Evolutionary conservation across 2,113 vertebrate genomes (phyloP).

Genomic region (Saimiri boliviensis): DNA sequence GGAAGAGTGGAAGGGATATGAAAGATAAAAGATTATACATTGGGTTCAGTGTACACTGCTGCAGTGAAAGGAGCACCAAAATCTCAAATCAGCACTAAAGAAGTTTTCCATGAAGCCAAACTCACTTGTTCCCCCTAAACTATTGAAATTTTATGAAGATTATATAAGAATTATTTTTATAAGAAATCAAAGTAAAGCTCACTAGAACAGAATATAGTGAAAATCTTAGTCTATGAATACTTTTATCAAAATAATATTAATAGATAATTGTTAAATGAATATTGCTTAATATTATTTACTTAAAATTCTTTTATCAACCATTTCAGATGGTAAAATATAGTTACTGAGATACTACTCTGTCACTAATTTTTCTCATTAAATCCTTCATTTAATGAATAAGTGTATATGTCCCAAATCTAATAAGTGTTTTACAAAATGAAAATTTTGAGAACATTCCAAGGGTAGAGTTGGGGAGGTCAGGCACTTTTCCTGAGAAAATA

Average conservation of each 20-base stretch:
- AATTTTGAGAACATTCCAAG: background rate
- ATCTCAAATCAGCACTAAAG: no score
- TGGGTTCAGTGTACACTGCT: no score
- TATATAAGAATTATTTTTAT: background rate
- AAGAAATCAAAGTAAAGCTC: background rate
- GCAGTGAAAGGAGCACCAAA: no score
- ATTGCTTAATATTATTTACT: slow-evolving; percentile 18
- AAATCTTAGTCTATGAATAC: background rate
- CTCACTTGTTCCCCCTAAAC: no score
- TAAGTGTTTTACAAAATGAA: background rate
- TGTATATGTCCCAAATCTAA: background rate
- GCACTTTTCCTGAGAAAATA: background rate
- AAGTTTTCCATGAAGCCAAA: no score
- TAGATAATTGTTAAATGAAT: background rate
- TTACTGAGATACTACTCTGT: background rate
- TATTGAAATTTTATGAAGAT: background rate
- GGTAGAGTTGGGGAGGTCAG: background rate
- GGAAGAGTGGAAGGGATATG: no score
- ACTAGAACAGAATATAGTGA: background rate
- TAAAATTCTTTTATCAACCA: background rate
- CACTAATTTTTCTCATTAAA: background rate
- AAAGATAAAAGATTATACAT: no score
- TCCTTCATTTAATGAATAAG: background rate
- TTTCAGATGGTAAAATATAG: background rate
- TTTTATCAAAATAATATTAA: background rate